Conservation (phyloP, 2,797 vertebrate species). For the Leuciscus waleckii region DNA sequence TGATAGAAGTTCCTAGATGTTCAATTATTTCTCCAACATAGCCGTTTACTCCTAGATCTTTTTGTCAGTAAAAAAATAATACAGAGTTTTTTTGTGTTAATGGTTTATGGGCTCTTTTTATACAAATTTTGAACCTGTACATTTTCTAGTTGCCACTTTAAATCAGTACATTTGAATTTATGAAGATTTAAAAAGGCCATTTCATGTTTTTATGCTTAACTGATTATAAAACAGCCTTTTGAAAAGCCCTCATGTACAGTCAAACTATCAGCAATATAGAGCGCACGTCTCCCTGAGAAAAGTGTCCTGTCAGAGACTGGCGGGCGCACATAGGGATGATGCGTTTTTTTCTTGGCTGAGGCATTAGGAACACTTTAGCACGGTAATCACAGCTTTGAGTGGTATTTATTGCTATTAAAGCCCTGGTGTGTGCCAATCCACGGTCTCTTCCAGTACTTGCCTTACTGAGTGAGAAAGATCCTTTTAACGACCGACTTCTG, state of each 20-base stretch:
- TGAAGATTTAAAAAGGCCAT: neutral
- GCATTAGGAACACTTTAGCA: constrained; percentile 62
- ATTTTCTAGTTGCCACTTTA: neutral
- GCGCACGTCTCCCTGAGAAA: constrained; percentile 16
- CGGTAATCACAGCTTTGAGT: constrained; percentile 64
- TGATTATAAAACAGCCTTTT: neutral
- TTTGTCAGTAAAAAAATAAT: neutral
- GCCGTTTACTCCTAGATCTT: neutral
- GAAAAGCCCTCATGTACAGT: neutral
- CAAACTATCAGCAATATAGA: neutral
- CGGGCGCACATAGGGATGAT: constrained; percentile 44
- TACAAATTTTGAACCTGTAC: neutral
- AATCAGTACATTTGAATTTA: neutral
- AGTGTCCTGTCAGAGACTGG: constrained; percentile 58
- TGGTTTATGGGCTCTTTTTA: neutral
- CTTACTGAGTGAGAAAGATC: constrained; percentile 39
- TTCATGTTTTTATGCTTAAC: neutral
- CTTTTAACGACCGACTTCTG: constrained; percentile 8
- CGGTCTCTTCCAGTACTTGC: constrained; percentile 51
- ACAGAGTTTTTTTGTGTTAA: neutral
- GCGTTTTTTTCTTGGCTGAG: constrained; percentile 52
- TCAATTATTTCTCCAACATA: neutral
- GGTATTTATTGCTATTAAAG: constrained; percentile 68
- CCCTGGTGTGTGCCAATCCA: constrained; percentile 59
- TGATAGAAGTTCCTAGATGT: neutral